phyloP scores from a whole-genome alignment of 2,113 vertebrate species.

The Xenopus laevis region DNA sequence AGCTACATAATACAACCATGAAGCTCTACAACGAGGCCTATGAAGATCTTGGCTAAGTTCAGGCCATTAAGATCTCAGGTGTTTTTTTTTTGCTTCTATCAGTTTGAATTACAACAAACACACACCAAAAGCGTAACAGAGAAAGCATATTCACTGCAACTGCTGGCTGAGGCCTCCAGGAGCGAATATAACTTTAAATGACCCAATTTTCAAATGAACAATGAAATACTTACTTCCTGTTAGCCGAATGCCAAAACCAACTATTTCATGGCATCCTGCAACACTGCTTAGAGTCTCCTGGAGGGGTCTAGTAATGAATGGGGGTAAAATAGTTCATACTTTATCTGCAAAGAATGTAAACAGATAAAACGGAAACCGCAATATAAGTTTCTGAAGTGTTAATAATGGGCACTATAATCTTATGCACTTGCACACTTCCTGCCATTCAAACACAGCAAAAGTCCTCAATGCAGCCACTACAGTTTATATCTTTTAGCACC shows the following conservation, averaged over 20 bases:
- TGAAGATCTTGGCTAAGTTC: too few relatives aligned
- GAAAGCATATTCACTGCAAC: not conserved
- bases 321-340: constrained; percentile 57
- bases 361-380: constrained; percentile 65
- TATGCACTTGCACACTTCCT: constrained; percentile 62
- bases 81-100: too few relatives aligned
- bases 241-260: constrained; percentile 62
- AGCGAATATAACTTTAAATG: constrained; percentile 45
- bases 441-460: constrained; percentile 53
- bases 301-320: constrained; percentile 52
- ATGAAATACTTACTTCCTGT: constrained; percentile 63
- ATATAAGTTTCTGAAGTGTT: constrained; percentile 59
- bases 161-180: not conserved
- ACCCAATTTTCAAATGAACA: constrained; percentile 68
- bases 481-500: constrained; percentile 30
- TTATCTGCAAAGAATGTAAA: constrained; percentile 64
- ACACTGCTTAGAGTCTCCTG: constrained; percentile 50
- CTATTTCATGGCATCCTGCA: constrained; percentile 50
- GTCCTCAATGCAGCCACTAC: constrained; percentile 8
- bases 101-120: too few relatives aligned
- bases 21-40: too few relatives aligned
- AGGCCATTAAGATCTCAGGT: too few relatives aligned
- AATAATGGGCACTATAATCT: constrained; percentile 66
- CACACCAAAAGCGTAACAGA: too few relatives aligned
- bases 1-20: too few relatives aligned